Evolutionary conservation across 2,888 invertebrate species (phyloP), one percentile per base, ranked within the genome.

Genomic region (Acanthopleura granulata): DNA sequence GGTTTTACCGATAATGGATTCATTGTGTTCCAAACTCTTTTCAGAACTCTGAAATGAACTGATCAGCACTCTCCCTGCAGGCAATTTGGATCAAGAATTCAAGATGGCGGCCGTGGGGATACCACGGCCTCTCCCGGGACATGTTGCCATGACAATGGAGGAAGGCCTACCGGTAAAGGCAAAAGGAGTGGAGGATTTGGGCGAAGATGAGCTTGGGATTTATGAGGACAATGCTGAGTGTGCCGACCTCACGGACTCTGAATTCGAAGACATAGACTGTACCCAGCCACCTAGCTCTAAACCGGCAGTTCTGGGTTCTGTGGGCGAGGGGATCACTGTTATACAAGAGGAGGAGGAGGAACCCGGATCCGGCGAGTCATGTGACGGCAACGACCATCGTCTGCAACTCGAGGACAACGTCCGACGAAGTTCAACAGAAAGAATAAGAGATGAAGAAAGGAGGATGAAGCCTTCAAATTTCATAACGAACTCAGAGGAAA

Each of bases 161-260:
- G 66, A 66, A 6, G 66, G 66, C 29, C 4, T 16, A 15, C 22
- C 16, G 27, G 66, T 12, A 18, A 27, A 14, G 69, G 9, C 40
- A 40, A 40, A 25, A 22, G 30, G 30, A 4, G 25, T 66, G 16
- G 25, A 66, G 27, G 69, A 66, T 25, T 16, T 29, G n/a, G 69
- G 49, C 16, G 79, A 75, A 15, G 73, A 75, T 49, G 78, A 79
- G 49, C 69, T 79, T 25, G 79, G 76, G 18, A 79, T 79, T 50
- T 79, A 79, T 71, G 78, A 79, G 25, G 79, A 79, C 49, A 49
- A 72, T 25, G 77, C 72, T 16, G 79, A 78, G 22, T 57, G 77
- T 27, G 75, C 71, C 9, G 69, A 69, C 40, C n/a, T 75, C 22
- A 75, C 75, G 18, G 75, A 70, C 29, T 40, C 69, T 61, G 75